Evolutionary conservation across 2,113 vertebrate genomes (phyloP), one percentile per base, ranked within the genome.

Genomic region (Anolis sagrei): DNA sequence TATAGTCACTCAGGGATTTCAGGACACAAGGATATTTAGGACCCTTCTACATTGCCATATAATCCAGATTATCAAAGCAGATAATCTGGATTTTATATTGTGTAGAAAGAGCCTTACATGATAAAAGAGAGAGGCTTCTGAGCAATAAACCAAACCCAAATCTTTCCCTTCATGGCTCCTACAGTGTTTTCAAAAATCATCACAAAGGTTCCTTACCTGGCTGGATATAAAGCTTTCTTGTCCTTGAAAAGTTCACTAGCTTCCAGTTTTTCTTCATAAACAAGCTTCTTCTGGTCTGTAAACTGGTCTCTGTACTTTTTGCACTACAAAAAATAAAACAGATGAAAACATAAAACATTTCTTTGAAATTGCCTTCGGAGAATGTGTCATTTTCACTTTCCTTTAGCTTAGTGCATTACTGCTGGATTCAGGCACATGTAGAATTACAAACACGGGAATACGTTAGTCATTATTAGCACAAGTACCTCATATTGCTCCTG

Each of bases 161-260:
- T 51, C 49, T 51, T 51, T 51, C 49, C 49, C 49, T 8, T 51
- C 49, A 8, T 6, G 49, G 7, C 49, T 51, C 49, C 11, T 51
- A n/a, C n/a, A n/a, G n/a, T n/a, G n/a, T n/a, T n/a, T n/a, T n/a
- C n/a, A n/a, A n/a, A n/a, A n/a, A n/a, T 27, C 68, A 29, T 1
- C 25, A 88, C 62, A 29, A 86, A 1, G 72, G 80, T 49, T 90
- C 19, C 64, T 88, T 97, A 98, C 99, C 98, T 99, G 95, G 97
- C 98, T 36, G 98, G 97, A 92, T 99, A 99, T 70, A 99, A 96
- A 88, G 98, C 97, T 93, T 99, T 99, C 92, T 98, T 99, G 94
- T 98, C 98, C 94, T 99, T 99, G 96, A 99, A 99, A 93, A 99
- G 96, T 94, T 99, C 97, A 32, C 99, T 99, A 66, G 99, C 98